These are phyloP conservation scores for Eupsilia transversa DNA, from an alignment of 2,888 invertebrate species.

Conservation along the genomic window DNA sequence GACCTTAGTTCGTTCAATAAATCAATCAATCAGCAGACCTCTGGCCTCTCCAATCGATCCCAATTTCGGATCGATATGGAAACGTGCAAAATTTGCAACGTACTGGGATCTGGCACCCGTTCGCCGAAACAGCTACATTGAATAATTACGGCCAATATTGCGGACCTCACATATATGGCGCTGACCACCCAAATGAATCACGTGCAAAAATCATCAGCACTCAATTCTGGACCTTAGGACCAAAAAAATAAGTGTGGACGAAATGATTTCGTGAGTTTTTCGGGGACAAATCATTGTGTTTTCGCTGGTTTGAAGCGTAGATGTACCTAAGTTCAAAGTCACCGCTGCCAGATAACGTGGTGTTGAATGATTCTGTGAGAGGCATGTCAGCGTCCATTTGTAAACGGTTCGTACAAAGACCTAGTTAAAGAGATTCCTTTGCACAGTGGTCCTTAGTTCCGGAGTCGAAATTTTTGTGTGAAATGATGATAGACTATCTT, in stretches of 20 bases:
- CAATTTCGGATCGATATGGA: constrained; percentile 68
- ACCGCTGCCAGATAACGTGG: constrained; percentile 74
- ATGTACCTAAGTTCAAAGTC: constrained; percentile 83
- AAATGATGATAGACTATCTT: constrained; percentile 56
- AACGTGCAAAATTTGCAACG: constrained; percentile 55
- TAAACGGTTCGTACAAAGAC: constrained; percentile 59
- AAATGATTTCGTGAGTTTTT: constrained; percentile 17
- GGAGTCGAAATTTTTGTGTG: constrained; percentile 60
- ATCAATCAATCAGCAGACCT: constrained; percentile 50
- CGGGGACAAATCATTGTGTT: constrained; percentile 39
- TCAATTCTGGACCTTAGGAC: constrained; percentile 46
- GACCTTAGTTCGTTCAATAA: constrained; percentile 38
- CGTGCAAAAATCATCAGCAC: constrained; percentile 19
- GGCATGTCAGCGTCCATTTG: constrained; percentile 56
- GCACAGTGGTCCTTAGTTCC: constrained; percentile 53
- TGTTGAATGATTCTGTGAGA: constrained; percentile 65
- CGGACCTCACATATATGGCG: constrained; percentile 70
- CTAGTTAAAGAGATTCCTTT: constrained; percentile 57
- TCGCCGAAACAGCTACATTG: constrained; percentile 78
- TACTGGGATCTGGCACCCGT: constrained; percentile 49
- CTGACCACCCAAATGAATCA: constrained; percentile 48
- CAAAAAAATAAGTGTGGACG: constrained; percentile 27
- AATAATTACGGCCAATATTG: constrained; percentile 86
- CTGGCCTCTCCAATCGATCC: constrained; percentile 52
- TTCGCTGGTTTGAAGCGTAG: constrained; percentile 66